These are phyloP conservation scores for Arvicanthis niloticus DNA, from an alignment of 2,113 vertebrate genomes.

Conservation along the genomic window DNA sequence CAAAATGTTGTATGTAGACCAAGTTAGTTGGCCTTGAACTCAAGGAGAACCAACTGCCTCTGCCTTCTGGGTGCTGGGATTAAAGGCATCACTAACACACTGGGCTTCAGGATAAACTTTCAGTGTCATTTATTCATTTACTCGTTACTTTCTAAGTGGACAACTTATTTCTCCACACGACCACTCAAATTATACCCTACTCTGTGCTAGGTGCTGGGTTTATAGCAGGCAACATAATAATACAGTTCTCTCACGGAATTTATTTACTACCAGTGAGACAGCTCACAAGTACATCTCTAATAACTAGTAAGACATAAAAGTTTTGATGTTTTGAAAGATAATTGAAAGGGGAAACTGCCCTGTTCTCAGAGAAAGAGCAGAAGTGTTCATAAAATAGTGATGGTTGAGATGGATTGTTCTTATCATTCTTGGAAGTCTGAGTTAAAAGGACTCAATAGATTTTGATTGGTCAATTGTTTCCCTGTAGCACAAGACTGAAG, in stretches of 20 bases:
- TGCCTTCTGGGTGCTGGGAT: not conserved
- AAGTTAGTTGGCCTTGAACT: not conserved
- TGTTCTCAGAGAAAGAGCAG: not conserved
- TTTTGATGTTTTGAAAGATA: not conserved
- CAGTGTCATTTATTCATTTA: slow-evolving; percentile 2
- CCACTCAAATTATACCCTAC: not conserved
- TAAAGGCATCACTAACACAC: not conserved
- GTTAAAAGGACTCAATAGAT: not conserved
- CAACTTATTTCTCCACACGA: not conserved
- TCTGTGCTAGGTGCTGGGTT: not conserved
- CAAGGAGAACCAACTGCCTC: not conserved
- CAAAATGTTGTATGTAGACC: not conserved
- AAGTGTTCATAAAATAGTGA: not conserved
- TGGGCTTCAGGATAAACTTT: not conserved
- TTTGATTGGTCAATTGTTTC: not conserved
- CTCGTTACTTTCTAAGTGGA: slow-evolving; percentile 15
- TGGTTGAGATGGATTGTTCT: not conserved
- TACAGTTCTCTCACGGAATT: slow-evolving; percentile 9
- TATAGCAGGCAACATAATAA: slow-evolving; percentile 6
- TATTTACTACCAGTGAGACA: slow-evolving; percentile 11
- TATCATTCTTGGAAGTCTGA: not conserved
- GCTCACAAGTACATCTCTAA: not conserved
- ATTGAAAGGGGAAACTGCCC: not conserved
- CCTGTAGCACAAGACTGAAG: not conserved
- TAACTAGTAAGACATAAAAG: slow-evolving; percentile 16